phyloP scores from a whole-genome alignment of 2,888 invertebrate species.

The Gandaritis pyraliata region DNA sequence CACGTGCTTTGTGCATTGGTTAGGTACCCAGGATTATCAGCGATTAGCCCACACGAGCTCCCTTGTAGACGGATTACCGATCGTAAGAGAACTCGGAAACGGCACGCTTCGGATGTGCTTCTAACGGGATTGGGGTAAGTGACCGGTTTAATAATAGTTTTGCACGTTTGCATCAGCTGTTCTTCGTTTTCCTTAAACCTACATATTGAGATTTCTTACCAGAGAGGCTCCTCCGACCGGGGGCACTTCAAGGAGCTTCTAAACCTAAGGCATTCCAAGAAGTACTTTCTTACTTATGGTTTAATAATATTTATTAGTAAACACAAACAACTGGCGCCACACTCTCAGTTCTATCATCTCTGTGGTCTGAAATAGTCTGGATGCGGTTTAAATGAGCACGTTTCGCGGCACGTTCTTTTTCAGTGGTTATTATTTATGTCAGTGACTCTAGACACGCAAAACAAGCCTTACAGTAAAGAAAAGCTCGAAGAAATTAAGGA shows the following conservation, averaged over 20 bases:
- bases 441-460: neutral
- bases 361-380: constrained; percentile 26
- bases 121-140: constrained; percentile 27
- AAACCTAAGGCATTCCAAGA: neutral
- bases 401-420: constrained; percentile 5
- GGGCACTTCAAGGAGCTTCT: neutral
- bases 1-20: constrained; percentile 44
- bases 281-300: constrained; percentile 1
- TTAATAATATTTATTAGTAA: constrained; percentile 7
- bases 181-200: neutral
- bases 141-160: constrained; percentile 22
- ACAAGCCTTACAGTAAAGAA: constrained; percentile 1
- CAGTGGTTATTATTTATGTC: constrained; percentile 6
- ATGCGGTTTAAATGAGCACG: constrained; percentile 17
- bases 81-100: constrained; percentile 19
- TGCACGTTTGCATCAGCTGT: constrained; percentile 19
- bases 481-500: constrained; percentile 2
- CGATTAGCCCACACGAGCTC: constrained; percentile 18
- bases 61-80: constrained; percentile 20
- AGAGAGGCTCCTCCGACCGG: neutral
- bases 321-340: constrained; percentile 23
- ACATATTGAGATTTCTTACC: neutral
- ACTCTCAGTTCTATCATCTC: constrained; percentile 18
- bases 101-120: constrained; percentile 12
- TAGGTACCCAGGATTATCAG: constrained; percentile 33